Evolutionary conservation across 2,888 invertebrate genomes (phyloP).

Genomic region (Brenthis ino): DNA sequence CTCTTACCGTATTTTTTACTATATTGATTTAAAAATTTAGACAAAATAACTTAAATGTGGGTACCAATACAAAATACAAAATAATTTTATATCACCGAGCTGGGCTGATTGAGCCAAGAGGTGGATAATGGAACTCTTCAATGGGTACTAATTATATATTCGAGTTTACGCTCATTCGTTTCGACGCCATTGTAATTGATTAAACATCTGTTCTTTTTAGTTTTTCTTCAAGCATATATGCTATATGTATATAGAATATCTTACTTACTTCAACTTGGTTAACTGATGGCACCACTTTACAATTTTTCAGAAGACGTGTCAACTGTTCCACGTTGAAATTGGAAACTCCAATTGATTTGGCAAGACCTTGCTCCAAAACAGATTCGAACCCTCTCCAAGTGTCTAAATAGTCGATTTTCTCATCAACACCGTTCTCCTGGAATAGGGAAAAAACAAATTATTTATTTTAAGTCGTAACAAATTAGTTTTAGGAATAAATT

Average conservation of each 20-base stretch:
- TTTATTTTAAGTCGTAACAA: no score
- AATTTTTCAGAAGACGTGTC: constrained; percentile 83
- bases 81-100: no score
- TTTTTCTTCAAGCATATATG: no score
- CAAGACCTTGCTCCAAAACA: constrained; percentile 83
- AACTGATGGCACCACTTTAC: constrained; percentile 82
- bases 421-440: constrained; percentile 71
- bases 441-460: not conserved
- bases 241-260: not conserved
- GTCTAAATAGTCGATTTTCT: constrained; percentile 87
- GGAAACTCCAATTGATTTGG: constrained; percentile 88
- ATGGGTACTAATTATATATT: no score
- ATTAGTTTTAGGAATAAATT: no score
- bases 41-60: no score
- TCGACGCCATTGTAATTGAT: not conserved
- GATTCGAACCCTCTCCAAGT: constrained; percentile 90
- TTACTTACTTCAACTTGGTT: constrained; percentile 77
- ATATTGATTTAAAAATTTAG: no score
- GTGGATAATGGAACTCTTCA: no score
- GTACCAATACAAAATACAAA: no score
- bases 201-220: no score
- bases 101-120: no score
- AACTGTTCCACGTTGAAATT: constrained; percentile 90
- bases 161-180: not conserved
- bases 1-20: no score